Percentiles rank a stretch among this genome's conserved stretches.
Evolutionary conservation across 2,888 invertebrate species (phyloP).

Genomic region (Dioctria rufipes): DNA sequence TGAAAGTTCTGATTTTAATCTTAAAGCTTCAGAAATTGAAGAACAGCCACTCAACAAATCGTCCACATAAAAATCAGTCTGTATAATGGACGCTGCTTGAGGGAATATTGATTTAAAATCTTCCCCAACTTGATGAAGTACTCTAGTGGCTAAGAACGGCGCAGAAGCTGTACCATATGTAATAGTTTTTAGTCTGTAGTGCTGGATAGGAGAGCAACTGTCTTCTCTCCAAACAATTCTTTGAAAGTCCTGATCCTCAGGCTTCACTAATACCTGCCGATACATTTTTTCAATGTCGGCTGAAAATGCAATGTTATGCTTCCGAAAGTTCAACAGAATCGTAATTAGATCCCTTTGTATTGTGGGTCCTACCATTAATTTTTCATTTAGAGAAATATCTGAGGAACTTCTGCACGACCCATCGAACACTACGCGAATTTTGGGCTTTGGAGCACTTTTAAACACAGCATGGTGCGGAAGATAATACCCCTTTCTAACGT

Average conservation of each 20-base stretch:
- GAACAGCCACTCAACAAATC: no score
- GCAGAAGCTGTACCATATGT: no score
- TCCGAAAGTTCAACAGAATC: constrained; percentile 11
- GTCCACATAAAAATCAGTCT: no score
- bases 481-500: not conserved
- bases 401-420: constrained; percentile 1
- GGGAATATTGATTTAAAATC: no score
- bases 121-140: no score
- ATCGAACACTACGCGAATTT: constrained; percentile 48
- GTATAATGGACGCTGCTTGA: no score
- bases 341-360: constrained; percentile 29
- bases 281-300: not conserved
- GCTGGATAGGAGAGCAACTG: no score
- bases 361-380: constrained; percentile 17
- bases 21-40: no score
- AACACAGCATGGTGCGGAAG: constrained; percentile 27
- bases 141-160: no score
- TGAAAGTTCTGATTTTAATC: no score
- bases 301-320: not conserved
- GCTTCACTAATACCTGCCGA: not conserved
- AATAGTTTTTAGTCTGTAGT: no score
- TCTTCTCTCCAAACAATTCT: no score
- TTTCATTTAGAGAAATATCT: constrained; percentile 40
- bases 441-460: not conserved
- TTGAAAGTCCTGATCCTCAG: not conserved